Conservation (phyloP, 2,113 vertebrate genomes). For the Pangasianodon gigas region DNA sequence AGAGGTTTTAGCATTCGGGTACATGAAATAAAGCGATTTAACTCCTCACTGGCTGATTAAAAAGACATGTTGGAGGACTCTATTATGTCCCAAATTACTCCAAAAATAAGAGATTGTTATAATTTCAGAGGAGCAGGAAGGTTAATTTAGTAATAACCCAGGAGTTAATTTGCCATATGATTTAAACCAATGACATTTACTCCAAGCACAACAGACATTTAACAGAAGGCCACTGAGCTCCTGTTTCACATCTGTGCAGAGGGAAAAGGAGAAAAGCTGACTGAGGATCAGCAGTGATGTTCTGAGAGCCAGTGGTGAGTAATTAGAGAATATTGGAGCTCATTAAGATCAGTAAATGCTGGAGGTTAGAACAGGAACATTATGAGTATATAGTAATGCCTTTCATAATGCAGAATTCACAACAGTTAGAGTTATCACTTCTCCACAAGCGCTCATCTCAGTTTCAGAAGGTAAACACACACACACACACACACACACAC, state of each 20-base stretch:
- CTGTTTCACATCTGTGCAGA: conserved; percentile 36
- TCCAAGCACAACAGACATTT: conserved; percentile 53
- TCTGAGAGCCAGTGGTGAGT: conserved; percentile 8
- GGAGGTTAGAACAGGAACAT: background rate
- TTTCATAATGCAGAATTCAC: background rate
- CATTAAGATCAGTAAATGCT: background rate
- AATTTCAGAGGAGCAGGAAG: conserved; percentile 52
- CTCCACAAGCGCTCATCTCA: background rate
- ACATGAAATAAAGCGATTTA: conserved; percentile 50
- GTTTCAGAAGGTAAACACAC: conserved; percentile 17
- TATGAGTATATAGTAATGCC: background rate
- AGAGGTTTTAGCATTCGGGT: conserved; percentile 51
- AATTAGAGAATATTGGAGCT: background rate
- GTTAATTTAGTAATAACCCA: conserved; percentile 60
- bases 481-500: conserved; percentile 10
- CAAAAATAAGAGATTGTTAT: conserved; percentile 38
- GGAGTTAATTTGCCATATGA: conserved; percentile 56
- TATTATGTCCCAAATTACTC: conserved; percentile 31
- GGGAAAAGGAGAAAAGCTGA: background rate
- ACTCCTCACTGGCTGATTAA: conserved; percentile 41
- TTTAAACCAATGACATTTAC: conserved; percentile 61
- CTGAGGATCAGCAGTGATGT: background rate
- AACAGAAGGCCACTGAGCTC: conserved; percentile 49
- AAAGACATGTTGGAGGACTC: conserved; percentile 27
- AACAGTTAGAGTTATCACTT: background rate